Percentiles rank a stretch among this genome's conserved stretches.
These are phyloP conservation scores for Oplegnathus fasciatus DNA, from an alignment of 2,113 vertebrate species.

Conservation along the genomic window DNA sequence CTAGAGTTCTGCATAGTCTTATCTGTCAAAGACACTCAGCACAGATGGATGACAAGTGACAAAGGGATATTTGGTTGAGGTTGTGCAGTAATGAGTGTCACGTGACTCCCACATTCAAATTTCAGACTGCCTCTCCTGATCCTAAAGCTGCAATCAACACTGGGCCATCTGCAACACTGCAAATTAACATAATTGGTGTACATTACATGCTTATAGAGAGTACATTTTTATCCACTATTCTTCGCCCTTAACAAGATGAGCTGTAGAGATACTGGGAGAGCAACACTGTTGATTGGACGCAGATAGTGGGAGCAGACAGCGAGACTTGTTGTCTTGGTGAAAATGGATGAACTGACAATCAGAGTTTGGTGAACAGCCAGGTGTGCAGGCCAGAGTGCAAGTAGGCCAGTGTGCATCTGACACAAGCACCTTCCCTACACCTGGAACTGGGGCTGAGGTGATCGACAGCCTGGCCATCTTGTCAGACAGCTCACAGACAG, in stretches of 20 bases:
- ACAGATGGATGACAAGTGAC: slow-evolving; percentile 82
- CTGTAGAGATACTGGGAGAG: slow-evolving; percentile 68
- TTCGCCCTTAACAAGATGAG: slow-evolving; percentile 77
- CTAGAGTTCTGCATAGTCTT: slow-evolving; percentile 57
- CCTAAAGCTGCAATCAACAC: slow-evolving; percentile 86
- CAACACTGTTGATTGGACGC: slow-evolving; percentile 76
- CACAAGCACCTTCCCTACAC: slow-evolving; percentile 81
- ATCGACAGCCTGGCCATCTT: slow-evolving; percentile 72
- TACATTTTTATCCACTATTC: slow-evolving; percentile 79
- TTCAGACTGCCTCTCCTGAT: slow-evolving; percentile 77
- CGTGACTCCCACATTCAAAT: slow-evolving; percentile 75
- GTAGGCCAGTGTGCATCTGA: slow-evolving; percentile 77
- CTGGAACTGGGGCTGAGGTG: slow-evolving; percentile 76
- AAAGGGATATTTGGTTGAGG: slow-evolving; percentile 78
- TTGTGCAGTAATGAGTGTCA: slow-evolving; percentile 83
- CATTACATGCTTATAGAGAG: slow-evolving; percentile 84
- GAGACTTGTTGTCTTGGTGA: slow-evolving; percentile 55
- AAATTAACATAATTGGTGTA: slow-evolving; percentile 88
- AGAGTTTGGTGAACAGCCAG: slow-evolving; percentile 79
- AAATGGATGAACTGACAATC: slow-evolving; percentile 79
- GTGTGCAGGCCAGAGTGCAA: slow-evolving; percentile 83
- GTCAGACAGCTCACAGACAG: slow-evolving; percentile 77
- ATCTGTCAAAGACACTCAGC: slow-evolving; percentile 79
- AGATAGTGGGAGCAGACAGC: slow-evolving; percentile 61
- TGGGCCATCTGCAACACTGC: slow-evolving; percentile 84